phyloP scores from a whole-genome alignment of 2,888 invertebrate genomes.

The Biston stratarius region DNA sequence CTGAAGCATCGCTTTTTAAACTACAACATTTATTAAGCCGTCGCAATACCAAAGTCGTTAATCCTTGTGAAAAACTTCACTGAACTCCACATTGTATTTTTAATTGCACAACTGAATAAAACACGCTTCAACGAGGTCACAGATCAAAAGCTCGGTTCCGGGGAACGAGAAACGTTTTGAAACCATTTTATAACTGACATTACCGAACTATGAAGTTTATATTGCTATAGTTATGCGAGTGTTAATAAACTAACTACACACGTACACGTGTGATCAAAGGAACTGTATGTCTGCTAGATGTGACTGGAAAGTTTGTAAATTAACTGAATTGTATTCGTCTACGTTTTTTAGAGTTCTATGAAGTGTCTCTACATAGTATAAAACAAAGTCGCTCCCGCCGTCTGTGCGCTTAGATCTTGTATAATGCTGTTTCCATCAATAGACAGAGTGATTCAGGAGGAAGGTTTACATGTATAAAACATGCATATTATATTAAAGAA shows the following conservation, averaged over 20 bases:
- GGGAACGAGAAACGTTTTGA: not conserved
- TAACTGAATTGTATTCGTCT: not conserved
- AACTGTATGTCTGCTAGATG: not conserved
- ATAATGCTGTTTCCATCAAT: too few species aligned
- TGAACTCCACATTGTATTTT: constrained; percentile 11
- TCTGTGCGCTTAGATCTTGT: too few species aligned
- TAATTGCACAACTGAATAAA: constrained; percentile 18
- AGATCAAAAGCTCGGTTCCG: constrained; percentile 18
- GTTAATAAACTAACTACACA: constrained; percentile 13
- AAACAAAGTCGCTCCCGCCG: too few species aligned
- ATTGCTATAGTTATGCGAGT: not conserved
- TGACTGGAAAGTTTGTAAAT: not conserved
- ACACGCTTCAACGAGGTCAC: constrained; percentile 12
- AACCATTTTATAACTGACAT: constrained; percentile 25
- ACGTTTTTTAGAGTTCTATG: too few species aligned
- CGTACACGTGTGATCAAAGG: constrained; percentile 15
- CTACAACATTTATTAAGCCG: not conserved
- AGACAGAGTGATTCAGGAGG: too few species aligned
- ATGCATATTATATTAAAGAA: too few species aligned
- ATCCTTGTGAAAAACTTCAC: not conserved
- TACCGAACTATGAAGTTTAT: constrained; percentile 12
- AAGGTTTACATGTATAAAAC: too few species aligned
- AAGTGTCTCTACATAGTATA: too few species aligned
- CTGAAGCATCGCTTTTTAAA: too few species aligned
- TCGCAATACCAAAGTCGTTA: not conserved